Evolutionary conservation across 2,797 vertebrate genomes (phyloP), one percentile per base, ranked within the genome.

Genomic region (Florisuga fusca): DNA sequence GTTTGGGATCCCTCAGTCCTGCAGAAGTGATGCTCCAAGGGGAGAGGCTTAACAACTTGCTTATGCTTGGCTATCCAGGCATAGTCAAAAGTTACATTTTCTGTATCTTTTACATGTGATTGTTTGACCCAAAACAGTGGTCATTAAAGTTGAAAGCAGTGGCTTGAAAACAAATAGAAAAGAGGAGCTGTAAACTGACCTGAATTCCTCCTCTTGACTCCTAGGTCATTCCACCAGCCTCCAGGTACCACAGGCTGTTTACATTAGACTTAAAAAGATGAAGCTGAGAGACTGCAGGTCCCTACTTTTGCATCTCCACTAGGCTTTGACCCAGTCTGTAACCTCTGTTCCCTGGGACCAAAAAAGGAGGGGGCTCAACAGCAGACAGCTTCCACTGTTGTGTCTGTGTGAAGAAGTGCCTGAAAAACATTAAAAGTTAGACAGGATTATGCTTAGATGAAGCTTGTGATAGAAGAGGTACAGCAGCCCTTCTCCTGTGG

Each of bases 141-240:
- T 31, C 76, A 36, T 66, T 93, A 86, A 73, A 94, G 55, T 62
- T 90, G 83, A 93, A 94, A 94, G 46, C 12, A 62, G 62, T 90
- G 85, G 38, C 58, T 88, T 66, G 62, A 91, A 88, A 94, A 84
- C 58, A 93, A 96, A 93, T 36, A 94, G 77, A 95, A 94, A 94
- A 91, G 58, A 84, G 90, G 83, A 94, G 34, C 80, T 88, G 79
- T 94, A 93, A 96, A 94, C 83, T 69, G 77, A 94, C 90, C 83
- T 95, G 66, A 95, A 94, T 93, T 94, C 87, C 59, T 90, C 55
- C 81, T 96, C 87, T 93, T 96, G 93, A 94, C 87, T 90, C 87
- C 76, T 31, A 63, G 83, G 93, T 96, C 93, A 95, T 43, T 21
- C 50, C 69, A 88, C 66, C 58, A 88, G 55, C 74, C 85, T 90